These are phyloP conservation scores for Clarias magur DNA, from an alignment of 2,113 vertebrate species.

Conservation along the genomic window DNA sequence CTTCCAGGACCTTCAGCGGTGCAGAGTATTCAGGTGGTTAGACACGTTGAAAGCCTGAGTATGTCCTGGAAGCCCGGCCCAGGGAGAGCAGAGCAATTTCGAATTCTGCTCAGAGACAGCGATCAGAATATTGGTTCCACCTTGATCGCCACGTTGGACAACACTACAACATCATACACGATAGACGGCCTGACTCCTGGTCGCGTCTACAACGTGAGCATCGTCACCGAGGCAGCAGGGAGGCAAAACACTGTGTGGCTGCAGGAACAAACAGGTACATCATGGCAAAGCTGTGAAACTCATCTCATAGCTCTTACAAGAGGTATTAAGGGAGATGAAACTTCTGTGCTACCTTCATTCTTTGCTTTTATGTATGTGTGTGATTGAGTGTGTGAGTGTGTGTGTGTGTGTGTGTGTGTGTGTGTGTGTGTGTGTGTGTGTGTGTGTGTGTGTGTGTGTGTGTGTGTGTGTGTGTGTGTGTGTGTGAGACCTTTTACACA, in stretches of 20 bases:
- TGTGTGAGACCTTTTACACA: slow-evolving; percentile 16
- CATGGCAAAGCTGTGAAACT: too few species aligned
- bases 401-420: too few species aligned
- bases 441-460: too few species aligned
- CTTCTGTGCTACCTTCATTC: neutral
- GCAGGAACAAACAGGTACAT: slow-evolving; percentile 77
- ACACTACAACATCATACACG: slow-evolving; percentile 65
- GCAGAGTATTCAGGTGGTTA: slow-evolving; percentile 67
- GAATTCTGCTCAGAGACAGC: slow-evolving; percentile 75
- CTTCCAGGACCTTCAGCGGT: slow-evolving; percentile 81
- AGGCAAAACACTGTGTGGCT: slow-evolving; percentile 70
- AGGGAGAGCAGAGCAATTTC: slow-evolving; percentile 79
- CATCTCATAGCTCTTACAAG: neutral
- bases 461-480: too few species aligned
- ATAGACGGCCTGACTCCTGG: slow-evolving; percentile 78
- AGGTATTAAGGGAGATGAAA: neutral
- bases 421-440: too few species aligned
- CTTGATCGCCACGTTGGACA: slow-evolving; percentile 67
- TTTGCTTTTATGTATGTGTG: neutral
- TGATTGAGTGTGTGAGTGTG: slow-evolving; percentile 7
- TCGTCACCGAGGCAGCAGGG: slow-evolving; percentile 77
- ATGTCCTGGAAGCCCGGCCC: slow-evolving; percentile 82
- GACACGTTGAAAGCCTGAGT: slow-evolving; percentile 70
- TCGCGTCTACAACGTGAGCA: slow-evolving; percentile 81
- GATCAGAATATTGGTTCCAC: neutral